Conservation (phyloP, 1,140 invertebrate genomes). For the Nasonia longicornis region DNA sequence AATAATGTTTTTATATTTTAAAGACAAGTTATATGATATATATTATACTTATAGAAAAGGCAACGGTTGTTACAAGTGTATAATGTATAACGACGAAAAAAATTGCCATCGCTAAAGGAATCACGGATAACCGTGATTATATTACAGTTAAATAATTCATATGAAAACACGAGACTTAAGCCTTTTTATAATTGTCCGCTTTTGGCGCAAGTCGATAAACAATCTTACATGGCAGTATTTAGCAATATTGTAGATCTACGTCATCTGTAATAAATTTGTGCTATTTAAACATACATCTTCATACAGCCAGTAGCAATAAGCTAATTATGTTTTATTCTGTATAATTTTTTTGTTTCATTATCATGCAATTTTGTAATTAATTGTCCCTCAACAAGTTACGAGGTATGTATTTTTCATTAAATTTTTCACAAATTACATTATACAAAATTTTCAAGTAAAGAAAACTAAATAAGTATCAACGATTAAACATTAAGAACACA, state of each 20-base stretch:
- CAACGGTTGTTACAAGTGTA: slow-evolving; percentile 51
- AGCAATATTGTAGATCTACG: slow-evolving; percentile 38
- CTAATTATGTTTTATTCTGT: slow-evolving; percentile 16
- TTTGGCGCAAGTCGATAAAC: slow-evolving; percentile 34
- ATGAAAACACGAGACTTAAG: slow-evolving; percentile 33
- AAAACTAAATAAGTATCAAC: slow-evolving; percentile 28
- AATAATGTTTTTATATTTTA: slow-evolving; percentile 3
- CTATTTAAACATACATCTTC: slow-evolving; percentile 15
- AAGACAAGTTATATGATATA: slow-evolving; percentile 42
- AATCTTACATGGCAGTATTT: slow-evolving; percentile 46
- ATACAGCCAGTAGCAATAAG: slow-evolving; percentile 33
- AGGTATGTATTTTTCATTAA: slow-evolving; percentile 15
- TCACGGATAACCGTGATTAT: slow-evolving; percentile 13
- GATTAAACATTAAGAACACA: slow-evolving; percentile 17
- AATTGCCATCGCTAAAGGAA: slow-evolving; percentile 34
- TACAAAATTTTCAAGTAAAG: slow-evolving; percentile 22
- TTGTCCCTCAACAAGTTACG: slow-evolving; percentile 17
- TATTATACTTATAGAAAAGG: slow-evolving; percentile 55
- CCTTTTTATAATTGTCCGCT: not conserved
- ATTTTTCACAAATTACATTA: slow-evolving; percentile 12
- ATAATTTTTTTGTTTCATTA: slow-evolving; percentile 12
- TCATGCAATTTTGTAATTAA: slow-evolving; percentile 36
- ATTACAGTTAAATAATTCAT: slow-evolving; percentile 38
- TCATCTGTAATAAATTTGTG: slow-evolving; percentile 42
- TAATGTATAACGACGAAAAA: slow-evolving; percentile 47